Conservation (phyloP, 2,888 invertebrate species). For the Drosophila meridionalis region DNA sequence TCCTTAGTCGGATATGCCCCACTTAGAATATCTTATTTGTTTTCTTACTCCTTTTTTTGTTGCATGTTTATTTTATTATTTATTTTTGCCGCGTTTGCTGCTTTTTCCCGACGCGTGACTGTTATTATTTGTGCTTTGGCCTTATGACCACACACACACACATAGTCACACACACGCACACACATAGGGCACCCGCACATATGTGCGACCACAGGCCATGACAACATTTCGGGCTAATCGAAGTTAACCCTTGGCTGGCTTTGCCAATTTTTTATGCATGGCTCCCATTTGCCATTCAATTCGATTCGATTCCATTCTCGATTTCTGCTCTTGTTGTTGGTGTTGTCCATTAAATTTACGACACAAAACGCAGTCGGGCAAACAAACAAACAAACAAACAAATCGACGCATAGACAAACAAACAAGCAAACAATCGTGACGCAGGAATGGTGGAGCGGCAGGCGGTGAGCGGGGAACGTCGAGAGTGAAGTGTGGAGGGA, state of each 20-base stretch:
- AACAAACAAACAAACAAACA: slow-evolving; percentile 67
- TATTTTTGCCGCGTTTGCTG: slow-evolving; percentile 75
- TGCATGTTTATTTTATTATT: slow-evolving; percentile 67
- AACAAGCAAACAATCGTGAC: slow-evolving; percentile 47
- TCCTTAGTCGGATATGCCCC: neutral
- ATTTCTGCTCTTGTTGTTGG: slow-evolving; percentile 54
- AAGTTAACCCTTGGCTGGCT: slow-evolving; percentile 80
- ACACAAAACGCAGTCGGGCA: slow-evolving; percentile 78
- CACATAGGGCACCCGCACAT: slow-evolving; percentile 55
- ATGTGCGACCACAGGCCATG: slow-evolving; percentile 81
- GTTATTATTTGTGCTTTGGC: slow-evolving; percentile 78
- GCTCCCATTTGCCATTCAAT: slow-evolving; percentile 77
- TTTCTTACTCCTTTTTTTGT: slow-evolving; percentile 34
- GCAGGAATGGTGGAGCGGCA: slow-evolving; percentile 37
- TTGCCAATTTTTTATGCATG: slow-evolving; percentile 79
- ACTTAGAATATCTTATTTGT: slow-evolving; percentile 17
- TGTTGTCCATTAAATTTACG: slow-evolving; percentile 79
- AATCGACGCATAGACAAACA: slow-evolving; percentile 74
- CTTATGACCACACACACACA: slow-evolving; percentile 70
- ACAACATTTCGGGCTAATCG: slow-evolving; percentile 80
- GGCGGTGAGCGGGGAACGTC: too few relatives aligned
- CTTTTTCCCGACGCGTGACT: slow-evolving; percentile 70
- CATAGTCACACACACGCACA: slow-evolving; percentile 17
- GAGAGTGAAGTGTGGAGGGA: neutral
- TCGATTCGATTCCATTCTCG: slow-evolving; percentile 77